phyloP scores from a whole-genome alignment of 2,113 vertebrate species.

The Campylomormyrus tamandua region DNA sequence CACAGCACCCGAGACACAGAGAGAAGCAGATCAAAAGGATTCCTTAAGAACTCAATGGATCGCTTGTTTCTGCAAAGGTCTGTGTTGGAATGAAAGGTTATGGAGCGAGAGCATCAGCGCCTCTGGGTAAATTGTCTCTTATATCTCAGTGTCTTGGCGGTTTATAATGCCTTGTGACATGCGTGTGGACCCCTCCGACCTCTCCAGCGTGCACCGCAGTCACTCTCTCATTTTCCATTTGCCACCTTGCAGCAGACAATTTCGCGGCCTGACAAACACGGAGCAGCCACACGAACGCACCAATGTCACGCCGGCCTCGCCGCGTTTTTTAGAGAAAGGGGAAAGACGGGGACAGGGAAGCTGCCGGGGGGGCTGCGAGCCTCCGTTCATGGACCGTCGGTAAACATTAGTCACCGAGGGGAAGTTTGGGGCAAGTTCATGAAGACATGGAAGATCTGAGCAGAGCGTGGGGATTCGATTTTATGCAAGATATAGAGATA shows the following conservation, averaged over 20 bases:
- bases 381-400: slow-evolving; percentile 28
- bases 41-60: background rate
- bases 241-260: background rate
- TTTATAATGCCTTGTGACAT: background rate
- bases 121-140: background rate
- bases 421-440: slow-evolving; percentile 27
- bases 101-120: background rate
- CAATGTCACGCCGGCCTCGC: background rate
- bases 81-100: background rate
- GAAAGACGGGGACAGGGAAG: background rate
- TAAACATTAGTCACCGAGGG: slow-evolving; percentile 33
- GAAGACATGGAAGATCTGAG: slow-evolving; percentile 41
- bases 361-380: slow-evolving; percentile 9
- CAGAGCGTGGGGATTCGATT: slow-evolving; percentile 39
- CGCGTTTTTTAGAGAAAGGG: background rate
- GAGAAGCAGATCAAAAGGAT: background rate
- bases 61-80: background rate
- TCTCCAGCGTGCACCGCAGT: background rate
- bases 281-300: background rate
- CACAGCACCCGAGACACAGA: no score
- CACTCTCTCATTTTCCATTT: background rate
- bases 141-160: background rate
- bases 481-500: slow-evolving; percentile 60
- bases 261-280: background rate
- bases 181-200: background rate